A percentile compares a stretch with the other conserved stretches of the same genome.
Evolutionary conservation across 2,888 invertebrate species (phyloP).

Genomic region (Frankliniella intonsa): DNA sequence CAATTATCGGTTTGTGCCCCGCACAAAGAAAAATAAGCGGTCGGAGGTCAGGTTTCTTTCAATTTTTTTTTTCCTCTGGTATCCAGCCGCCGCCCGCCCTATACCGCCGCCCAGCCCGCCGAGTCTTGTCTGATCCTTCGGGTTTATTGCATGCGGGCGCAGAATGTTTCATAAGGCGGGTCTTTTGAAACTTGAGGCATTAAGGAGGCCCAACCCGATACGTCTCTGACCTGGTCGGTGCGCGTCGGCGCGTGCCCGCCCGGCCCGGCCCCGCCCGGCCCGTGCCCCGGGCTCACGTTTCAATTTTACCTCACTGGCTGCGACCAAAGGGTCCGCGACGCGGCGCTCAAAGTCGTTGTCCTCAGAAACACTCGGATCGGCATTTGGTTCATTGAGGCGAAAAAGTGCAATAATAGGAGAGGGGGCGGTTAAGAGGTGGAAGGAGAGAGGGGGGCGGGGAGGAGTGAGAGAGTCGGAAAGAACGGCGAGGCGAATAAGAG

Average conservation of each 20-base stretch:
- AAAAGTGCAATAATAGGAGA: background rate
- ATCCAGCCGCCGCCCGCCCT: background rate
- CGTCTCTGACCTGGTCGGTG: background rate
- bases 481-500: too few species aligned
- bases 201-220: too few species aligned
- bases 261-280: background rate
- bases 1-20: constrained; percentile 16
- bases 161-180: background rate
- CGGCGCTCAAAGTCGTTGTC: too few species aligned
- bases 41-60: background rate
- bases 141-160: background rate
- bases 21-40: background rate
- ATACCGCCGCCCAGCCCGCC: background rate
- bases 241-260: background rate
- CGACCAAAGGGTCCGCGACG: background rate
- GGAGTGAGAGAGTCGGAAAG: background rate
- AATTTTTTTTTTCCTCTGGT: background rate
- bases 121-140: background rate
- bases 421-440: background rate
- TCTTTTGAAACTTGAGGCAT: too few species aligned
- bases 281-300: background rate
- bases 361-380: background rate
- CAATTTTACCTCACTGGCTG: too few species aligned
- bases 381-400: background rate
- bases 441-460: background rate